Base-by-base conservation (phyloP, 2,113 vertebrate genomes). In the Parotia lawesii region DNA sequence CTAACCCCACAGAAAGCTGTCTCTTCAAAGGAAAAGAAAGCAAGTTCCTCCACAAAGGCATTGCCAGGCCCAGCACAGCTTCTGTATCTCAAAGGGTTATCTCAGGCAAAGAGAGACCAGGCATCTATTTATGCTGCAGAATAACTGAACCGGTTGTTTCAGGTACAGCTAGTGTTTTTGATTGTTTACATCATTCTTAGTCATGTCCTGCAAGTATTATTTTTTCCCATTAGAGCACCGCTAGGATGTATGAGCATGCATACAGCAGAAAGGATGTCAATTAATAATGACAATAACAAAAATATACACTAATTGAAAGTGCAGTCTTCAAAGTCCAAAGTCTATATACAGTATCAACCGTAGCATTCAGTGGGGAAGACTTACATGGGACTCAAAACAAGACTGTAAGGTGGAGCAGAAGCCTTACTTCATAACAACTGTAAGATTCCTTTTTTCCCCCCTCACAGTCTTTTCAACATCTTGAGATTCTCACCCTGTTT, bases 21-120 rank as follows among this genome's bases (percentile, higher is more conserved):
- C 85, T 91, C 95, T 97, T 96, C 94, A 96, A 95, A 97, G 88
- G 82, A 73, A 94, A 94, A 76, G 47, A 76, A 93, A 92, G 85
- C 87, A 84, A 95, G 85, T 75, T 90, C 51, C 91, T 84, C 94
- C 72, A 91, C 90, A 97, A 93, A 96, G 75, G 76, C 93, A 93
- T 38, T 74, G 60, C 71, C 69, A 89, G 93, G 82, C 64, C 56
- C 87, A 87, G 72, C 72, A 72, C 40, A 74, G 79, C 60, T 93
- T 65, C 90, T 90, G 65, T 96, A 94, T 95, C 94, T 94, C 90
- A 64, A 80, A 95, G 69, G 72, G 85, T 93, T 91, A 95, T 95
- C 95, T 95, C 40, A 79, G 87, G 76, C 85, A 93, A 87, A 85
- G 78, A 81, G 58, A 86, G 31, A 85, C 40, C 75, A 94, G 76